Evolutionary conservation across 2,797 vertebrate species (phyloP).

Genomic region (Cyclura pinguis): DNA sequence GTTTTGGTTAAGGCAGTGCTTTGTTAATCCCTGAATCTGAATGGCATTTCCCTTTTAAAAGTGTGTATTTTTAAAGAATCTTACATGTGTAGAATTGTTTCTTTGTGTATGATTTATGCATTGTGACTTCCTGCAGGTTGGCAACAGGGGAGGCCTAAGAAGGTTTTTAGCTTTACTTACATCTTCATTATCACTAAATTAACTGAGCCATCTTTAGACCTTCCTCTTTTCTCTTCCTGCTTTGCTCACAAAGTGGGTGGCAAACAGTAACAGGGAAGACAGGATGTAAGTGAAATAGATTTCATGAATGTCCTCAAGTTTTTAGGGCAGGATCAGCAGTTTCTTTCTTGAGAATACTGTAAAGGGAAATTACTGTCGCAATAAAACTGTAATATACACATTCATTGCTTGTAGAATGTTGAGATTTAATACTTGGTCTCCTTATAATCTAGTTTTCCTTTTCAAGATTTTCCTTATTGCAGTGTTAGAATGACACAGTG

Average conservation of each 20-base stretch:
- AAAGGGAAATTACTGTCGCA: conserved; percentile 27
- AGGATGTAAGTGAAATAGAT: conserved; percentile 1
- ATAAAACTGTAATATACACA: background rate
- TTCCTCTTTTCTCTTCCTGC: background rate
- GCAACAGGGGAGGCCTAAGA: background rate
- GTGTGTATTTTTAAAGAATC: background rate
- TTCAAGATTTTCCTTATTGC: background rate
- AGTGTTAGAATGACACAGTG: background rate
- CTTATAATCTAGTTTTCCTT: background rate
- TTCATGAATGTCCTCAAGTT: conserved; percentile 44
- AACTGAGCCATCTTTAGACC: background rate
- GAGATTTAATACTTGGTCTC: background rate
- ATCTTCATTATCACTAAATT: conserved; percentile 6
- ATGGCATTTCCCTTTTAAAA: background rate
- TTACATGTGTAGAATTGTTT: background rate
- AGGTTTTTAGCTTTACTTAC: background rate
- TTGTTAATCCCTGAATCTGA: background rate
- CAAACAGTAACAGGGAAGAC: background rate
- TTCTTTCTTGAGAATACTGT: conserved; percentile 5
- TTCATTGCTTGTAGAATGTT: background rate
- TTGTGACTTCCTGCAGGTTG: background rate
- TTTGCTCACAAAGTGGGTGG: background rate
- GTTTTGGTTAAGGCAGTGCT: background rate
- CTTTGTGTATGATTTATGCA: background rate
- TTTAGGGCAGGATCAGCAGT: conserved; percentile 13